Base-by-base conservation (phyloP, 2,888 invertebrate species). In the Reticulitermes lucifugus region DNA sequence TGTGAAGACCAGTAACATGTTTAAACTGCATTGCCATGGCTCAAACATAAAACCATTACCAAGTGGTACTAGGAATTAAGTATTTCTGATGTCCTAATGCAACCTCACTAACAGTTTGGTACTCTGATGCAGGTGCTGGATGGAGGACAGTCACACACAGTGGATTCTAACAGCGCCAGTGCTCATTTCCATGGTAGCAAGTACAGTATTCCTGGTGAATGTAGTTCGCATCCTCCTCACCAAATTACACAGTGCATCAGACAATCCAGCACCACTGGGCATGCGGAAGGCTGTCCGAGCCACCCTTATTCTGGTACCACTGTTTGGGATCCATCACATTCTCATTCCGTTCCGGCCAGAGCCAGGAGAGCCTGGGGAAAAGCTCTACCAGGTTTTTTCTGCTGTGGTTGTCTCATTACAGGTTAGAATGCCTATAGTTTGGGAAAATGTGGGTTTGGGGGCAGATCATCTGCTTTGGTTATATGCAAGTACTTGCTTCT, bases 261-360 rank as follows among this genome's bases (percentile, higher is more conserved):
- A 93, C 14, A 94, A 93, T 87, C 93, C 93, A 0, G 93, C 93
- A 0, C 93, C 94, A 0, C 88, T 92, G 65, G 93, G 94, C 35
- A 93, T 94, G 79, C 91, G 92, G 75, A 94, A 95, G 89, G 95
- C 96, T 0, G 94, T 94, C 0, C 91, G 95, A 84, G 96, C 96
- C 0, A 94, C 95, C 0, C 91, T 96, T 12, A 95, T 96, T 87
- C 91, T 96, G 89, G 95, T 96, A n/a, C 96, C 96, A 0, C 91
- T 96, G 0, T 94, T 96, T 85, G 96, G 96, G 0, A 91, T 96
- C 2, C 96, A 96, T 88, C 95, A 94, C 89, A 91, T 96, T 51
- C 90, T 96, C 83, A 92, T 96, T 22, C 95, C 96, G 0, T 93
- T 95, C 87, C 92, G 94, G 21, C 96, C 96, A 0, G 91, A 92